A percentile compares a stretch with the other conserved stretches of the same genome.
phyloP scores from a whole-genome alignment of 2,797 vertebrate species.

The Decapterus maruadsi region DNA sequence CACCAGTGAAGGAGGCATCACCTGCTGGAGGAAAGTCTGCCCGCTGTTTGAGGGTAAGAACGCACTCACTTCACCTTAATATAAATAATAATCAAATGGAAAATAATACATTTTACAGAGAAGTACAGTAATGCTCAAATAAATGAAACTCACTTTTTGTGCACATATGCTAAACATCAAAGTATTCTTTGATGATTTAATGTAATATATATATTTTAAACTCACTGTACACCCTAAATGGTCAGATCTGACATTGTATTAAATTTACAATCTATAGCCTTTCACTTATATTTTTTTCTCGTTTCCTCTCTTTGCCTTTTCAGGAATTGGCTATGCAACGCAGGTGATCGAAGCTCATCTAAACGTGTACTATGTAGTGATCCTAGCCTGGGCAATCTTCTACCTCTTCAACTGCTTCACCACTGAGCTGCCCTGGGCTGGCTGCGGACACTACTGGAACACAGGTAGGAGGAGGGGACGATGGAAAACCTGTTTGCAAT shows the following conservation, averaged over 20 bases:
- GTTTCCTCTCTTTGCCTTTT: slow-evolving; percentile 9
- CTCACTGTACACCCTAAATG: background rate
- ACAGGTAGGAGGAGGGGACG: slow-evolving; percentile 87
- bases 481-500: background rate
- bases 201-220: background rate
- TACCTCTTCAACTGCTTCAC: slow-evolving; percentile 99
- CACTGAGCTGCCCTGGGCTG: slow-evolving; percentile 96
- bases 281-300: background rate
- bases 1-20: slow-evolving; percentile 98
- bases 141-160: background rate
- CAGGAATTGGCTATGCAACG: slow-evolving; percentile 98
- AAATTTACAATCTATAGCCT: background rate
- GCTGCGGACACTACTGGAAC: slow-evolving; percentile 98
- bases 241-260: background rate
- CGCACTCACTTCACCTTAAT: background rate
- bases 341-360: slow-evolving; percentile 98
- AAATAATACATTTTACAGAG: background rate
- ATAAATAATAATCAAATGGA: background rate
- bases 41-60: slow-evolving; percentile 96
- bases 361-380: slow-evolving; percentile 98
- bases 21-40: slow-evolving; percentile 98
- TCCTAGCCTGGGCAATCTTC: slow-evolving; percentile 98
- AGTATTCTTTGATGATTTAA: slow-evolving; percentile 2
- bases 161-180: background rate
- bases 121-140: background rate